Percentiles rank a stretch among this genome's conserved stretches.
phyloP scores from a whole-genome alignment of 2,797 vertebrate species.

The Petrocephalus schoutedeni region DNA sequence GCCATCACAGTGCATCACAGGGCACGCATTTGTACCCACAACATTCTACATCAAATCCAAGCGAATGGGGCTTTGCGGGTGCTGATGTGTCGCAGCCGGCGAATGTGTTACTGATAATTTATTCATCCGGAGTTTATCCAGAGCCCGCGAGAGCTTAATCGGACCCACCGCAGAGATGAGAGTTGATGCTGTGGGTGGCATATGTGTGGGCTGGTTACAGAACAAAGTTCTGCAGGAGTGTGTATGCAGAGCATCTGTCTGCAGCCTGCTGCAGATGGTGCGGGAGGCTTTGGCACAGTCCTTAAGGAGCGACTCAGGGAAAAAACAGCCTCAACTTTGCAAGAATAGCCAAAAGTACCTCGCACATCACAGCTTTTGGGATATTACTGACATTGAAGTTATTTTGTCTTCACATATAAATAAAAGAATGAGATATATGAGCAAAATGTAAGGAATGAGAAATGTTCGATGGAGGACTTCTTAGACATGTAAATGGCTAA shows the following conservation, averaged over 20 bases:
- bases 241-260: neutral
- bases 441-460: neutral
- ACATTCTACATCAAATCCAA: neutral
- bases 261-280: neutral
- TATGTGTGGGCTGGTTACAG: neutral
- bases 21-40: neutral
- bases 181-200: neutral
- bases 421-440: neutral
- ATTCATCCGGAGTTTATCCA: neutral
- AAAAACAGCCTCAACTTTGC: neutral
- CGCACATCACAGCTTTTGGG: neutral
- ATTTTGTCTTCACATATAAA: neutral
- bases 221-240: neutral
- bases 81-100: neutral
- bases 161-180: neutral
- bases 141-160: neutral
- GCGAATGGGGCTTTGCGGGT: neutral
- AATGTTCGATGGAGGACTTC: neutral
- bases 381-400: neutral
- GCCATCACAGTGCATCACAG: neutral
- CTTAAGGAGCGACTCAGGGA: neutral
- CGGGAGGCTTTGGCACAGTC: neutral
- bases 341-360: neutral
- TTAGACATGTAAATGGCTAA: neutral
- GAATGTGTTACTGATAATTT: neutral